phyloP scores from a whole-genome alignment of 2,797 vertebrate species.

The Tenualosa ilisha region DNA sequence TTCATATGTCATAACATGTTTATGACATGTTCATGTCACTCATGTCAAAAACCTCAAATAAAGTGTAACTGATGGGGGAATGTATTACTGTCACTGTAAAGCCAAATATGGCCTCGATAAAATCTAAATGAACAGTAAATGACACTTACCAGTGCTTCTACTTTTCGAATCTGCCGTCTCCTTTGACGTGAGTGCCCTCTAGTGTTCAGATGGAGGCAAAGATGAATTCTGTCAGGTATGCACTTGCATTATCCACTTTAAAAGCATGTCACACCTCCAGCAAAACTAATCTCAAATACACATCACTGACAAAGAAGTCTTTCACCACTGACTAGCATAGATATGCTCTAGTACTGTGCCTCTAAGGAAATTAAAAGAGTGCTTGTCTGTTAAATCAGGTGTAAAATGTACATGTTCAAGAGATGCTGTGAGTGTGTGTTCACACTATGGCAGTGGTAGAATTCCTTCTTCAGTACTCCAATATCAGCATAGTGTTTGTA shows the following conservation, averaged over 20 bases:
- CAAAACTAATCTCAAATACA: background rate
- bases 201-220: background rate
- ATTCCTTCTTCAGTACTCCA: background rate
- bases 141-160: too few species aligned
- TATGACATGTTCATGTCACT: too few species aligned
- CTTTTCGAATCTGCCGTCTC: background rate
- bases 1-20: too few species aligned
- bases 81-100: background rate
- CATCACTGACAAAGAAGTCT: background rate
- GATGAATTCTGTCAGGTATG: background rate
- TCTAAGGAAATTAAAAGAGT: background rate
- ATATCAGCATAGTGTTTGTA: background rate
- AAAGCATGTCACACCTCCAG: background rate
- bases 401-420: too few species aligned
- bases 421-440: background rate
- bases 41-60: too few species aligned
- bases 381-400: too few species aligned
- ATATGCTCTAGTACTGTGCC: too few species aligned
- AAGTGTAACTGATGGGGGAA: too few species aligned
- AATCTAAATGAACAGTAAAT: background rate
- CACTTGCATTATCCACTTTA: background rate
- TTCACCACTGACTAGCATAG: too few species aligned
- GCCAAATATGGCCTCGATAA: background rate
- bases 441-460: background rate
- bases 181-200: conserved; percentile 15